A percentile compares a stretch with the other conserved stretches of the same genome.
Evolutionary conservation across 1,140 invertebrate genomes (phyloP).

Genomic region (Triops cancriformis): DNA sequence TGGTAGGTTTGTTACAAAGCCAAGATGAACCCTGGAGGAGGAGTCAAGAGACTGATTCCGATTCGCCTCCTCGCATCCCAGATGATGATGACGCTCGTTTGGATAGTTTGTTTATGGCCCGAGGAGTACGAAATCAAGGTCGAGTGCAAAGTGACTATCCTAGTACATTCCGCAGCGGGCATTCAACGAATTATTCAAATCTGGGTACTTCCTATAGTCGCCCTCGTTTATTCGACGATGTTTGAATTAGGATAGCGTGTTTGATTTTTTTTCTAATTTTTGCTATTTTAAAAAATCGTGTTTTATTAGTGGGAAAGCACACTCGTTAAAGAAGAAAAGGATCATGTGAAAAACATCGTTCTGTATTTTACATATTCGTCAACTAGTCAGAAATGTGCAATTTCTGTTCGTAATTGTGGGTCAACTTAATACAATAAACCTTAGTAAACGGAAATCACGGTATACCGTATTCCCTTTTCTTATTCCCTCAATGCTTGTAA

Average conservation of each 20-base stretch:
- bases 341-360: neutral
- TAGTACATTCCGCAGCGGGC: neutral
- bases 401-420: neutral
- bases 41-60: neutral
- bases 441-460: neutral
- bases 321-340: no score
- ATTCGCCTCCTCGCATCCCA: neutral
- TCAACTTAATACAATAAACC: neutral
- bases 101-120: constrained; percentile 1
- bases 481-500: neutral
- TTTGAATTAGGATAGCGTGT: neutral
- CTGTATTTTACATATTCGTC: neutral
- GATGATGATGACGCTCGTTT: constrained; percentile 1
- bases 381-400: neutral
- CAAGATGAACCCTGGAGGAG: neutral
- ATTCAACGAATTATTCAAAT: constrained; percentile 6
- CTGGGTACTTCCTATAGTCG: neutral
- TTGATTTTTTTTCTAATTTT: no score
- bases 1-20: constrained; percentile 15
- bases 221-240: neutral
- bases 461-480: neutral
- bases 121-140: constrained; percentile 12
- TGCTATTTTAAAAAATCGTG: no score
- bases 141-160: neutral
- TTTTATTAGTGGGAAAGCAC: no score